A percentile compares a stretch with the other conserved stretches of the same genome.
Conservation (phyloP, 2,113 vertebrate genomes). For the Merops nubicus region DNA sequence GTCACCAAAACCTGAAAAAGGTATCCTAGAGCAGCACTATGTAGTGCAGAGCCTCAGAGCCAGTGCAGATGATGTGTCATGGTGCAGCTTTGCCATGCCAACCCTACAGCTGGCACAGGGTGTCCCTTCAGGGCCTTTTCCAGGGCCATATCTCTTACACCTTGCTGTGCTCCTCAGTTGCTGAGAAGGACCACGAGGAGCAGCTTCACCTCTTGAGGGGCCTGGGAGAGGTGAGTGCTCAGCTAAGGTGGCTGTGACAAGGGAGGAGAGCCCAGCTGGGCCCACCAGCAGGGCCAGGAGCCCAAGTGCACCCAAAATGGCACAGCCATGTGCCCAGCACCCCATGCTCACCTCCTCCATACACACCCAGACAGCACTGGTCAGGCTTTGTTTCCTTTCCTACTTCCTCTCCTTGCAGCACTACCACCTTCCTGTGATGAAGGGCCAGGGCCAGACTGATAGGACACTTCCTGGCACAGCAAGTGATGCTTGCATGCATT, state of each 20-base stretch:
- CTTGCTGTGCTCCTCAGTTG: rapidly evolving
- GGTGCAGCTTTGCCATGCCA: rapidly evolving
- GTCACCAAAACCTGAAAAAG: neutral
- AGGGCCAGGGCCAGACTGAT: neutral
- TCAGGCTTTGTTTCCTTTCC: neutral
- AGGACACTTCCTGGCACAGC: neutral
- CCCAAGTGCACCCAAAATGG: neutral
- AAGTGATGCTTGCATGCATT: neutral
- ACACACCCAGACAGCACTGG: rapidly evolving
- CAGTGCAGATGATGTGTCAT: rapidly evolving
- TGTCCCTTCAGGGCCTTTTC: neutral
- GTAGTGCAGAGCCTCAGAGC: neutral
- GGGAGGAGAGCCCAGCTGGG: neutral
- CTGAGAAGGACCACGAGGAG: neutral
- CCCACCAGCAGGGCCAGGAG: rapidly evolving
- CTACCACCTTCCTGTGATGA: neutral
- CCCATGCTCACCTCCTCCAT: neutral
- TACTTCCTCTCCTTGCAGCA: rapidly evolving
- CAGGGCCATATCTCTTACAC: rapidly evolving
- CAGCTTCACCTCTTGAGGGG: neutral
- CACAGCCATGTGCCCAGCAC: rapidly evolving
- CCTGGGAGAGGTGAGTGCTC: neutral
- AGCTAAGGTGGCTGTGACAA: rapidly evolving
- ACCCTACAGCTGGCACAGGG: neutral
- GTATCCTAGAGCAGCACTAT: neutral